Base-by-base conservation (phyloP, 2,113 vertebrate genomes). In the Chaetops frenatus region DNA sequence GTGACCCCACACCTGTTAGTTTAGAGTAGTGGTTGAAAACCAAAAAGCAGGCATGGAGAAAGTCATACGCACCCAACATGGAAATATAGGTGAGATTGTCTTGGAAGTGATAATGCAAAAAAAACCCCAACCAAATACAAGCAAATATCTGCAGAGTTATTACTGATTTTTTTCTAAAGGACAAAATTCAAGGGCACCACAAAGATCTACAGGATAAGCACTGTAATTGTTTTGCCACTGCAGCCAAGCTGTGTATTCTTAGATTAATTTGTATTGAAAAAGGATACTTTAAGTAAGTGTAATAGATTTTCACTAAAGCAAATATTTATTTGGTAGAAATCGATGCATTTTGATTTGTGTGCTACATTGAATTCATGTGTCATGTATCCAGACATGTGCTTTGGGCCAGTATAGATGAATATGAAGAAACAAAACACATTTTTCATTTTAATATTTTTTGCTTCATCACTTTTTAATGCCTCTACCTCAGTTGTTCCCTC, bases 261-360 rank as follows among this genome's bases (percentile, higher is more conserved):
- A 88, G 33, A 83, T 82, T 48, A 84, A 56, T 66, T 88, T 81
- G 74, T 72, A 91, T 88, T 92, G 74, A 86, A 93, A 94, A 83
- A 90, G 23, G 44, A 76, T 83, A 74, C 53, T 86, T 88, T 65
- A 87, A 86, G 38, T 86, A 92, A 94, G 80, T 96, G 71, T 62
- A 72, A 73, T 95, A 88, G 92, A 60, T 92, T 95, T 88, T 28
- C 19, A 40, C 44, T n/a, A 77, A 62, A 88, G 38, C 33, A 93
- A 72, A 54, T 74, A 86, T 18, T 82, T 88, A 84, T 79, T 91
- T 76, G 61, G 14, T 53, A 60, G 65, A 86, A 94, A 90, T 90
- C 74, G 65, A 84, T 94, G 61, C 3, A 27, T 94, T 95, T 97
- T 90, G 50, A 96, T 95, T 91, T 86, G n/a, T 81, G 79, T 14